A percentile compares a stretch with the other conserved stretches of the same genome.
These are phyloP conservation scores for Dissostichus mawsoni DNA, from an alignment of 2,113 vertebrate genomes.

Conservation along the genomic window DNA sequence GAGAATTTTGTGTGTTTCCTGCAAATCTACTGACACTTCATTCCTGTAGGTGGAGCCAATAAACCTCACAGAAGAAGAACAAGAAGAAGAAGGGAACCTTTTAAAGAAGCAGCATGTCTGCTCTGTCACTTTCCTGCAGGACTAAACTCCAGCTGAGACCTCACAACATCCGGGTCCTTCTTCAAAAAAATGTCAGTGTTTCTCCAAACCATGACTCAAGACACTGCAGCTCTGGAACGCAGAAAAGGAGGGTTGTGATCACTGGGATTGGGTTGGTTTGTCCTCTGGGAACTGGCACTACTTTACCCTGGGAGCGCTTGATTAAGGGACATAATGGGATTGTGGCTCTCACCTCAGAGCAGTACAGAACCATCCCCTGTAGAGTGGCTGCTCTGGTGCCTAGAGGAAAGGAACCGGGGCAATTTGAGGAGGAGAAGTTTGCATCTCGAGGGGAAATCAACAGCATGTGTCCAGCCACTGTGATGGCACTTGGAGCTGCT, in stretches of 20 bases:
- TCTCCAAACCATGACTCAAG: slow-evolving; percentile 39
- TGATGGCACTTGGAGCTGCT: slow-evolving; percentile 93
- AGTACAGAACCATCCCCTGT: slow-evolving; percentile 89
- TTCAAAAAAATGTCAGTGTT: slow-evolving; percentile 21
- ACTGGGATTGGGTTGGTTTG: slow-evolving; percentile 95
- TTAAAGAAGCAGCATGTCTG: slow-evolving; percentile 40
- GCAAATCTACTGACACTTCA: no score
- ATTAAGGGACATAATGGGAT: slow-evolving; percentile 89
- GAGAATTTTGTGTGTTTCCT: no score
- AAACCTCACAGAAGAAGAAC: no score
- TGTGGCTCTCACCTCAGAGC: slow-evolving; percentile 83
- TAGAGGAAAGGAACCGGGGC: slow-evolving; percentile 85
- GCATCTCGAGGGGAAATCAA: slow-evolving; percentile 88
- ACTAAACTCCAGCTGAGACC: slow-evolving; percentile 34
- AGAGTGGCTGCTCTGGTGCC: slow-evolving; percentile 92
- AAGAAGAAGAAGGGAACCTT: no score
- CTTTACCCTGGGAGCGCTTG: slow-evolving; percentile 89
- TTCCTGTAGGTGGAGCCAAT: no score
- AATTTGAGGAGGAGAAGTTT: slow-evolving; percentile 87
- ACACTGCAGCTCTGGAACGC: slow-evolving; percentile 45
- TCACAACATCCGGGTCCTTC: slow-evolving; percentile 27
- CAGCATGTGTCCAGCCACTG: slow-evolving; percentile 90
- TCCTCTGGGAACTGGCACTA: slow-evolving; percentile 91
- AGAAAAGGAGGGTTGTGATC: slow-evolving; percentile 89
- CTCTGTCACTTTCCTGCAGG: slow-evolving; percentile 33